phyloP scores from a whole-genome alignment of 2,797 vertebrate species.

The Simalia tracyae region DNA sequence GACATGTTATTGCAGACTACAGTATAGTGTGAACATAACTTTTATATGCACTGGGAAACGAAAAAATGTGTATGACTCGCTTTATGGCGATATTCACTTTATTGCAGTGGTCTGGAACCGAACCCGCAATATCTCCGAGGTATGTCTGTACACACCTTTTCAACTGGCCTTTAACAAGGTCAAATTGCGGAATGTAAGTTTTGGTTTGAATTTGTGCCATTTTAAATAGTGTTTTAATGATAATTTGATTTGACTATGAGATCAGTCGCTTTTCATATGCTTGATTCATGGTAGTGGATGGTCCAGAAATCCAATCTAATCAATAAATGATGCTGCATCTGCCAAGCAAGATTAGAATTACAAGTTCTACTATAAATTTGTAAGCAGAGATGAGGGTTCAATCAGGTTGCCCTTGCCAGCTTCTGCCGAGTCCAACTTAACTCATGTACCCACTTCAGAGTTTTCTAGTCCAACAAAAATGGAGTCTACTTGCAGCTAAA shows the following conservation, averaged over 20 bases:
- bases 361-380: neutral
- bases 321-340: neutral
- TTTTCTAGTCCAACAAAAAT: neutral
- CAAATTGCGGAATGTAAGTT: neutral
- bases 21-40: too few species aligned
- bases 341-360: neutral
- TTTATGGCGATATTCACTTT: too few species aligned
- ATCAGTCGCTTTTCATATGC: neutral
- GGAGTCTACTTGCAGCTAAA: neutral
- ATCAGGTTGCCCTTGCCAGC: neutral
- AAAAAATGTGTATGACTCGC: too few species aligned
- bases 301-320: neutral
- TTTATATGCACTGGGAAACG: too few species aligned
- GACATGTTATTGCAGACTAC: too few species aligned
- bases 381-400: neutral
- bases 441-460: neutral
- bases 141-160: neutral
- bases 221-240: neutral
- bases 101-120: too few species aligned
- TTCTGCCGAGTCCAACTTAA: neutral
- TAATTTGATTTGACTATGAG: neutral
- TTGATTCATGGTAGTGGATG: neutral
- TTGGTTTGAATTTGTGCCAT: neutral
- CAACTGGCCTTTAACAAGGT: neutral
- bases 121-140: too few species aligned